A percentile compares a stretch with the other conserved stretches of the same genome.
Conservation (phyloP, 2,888 invertebrate genomes). For the Chironomus tentans region DNA sequence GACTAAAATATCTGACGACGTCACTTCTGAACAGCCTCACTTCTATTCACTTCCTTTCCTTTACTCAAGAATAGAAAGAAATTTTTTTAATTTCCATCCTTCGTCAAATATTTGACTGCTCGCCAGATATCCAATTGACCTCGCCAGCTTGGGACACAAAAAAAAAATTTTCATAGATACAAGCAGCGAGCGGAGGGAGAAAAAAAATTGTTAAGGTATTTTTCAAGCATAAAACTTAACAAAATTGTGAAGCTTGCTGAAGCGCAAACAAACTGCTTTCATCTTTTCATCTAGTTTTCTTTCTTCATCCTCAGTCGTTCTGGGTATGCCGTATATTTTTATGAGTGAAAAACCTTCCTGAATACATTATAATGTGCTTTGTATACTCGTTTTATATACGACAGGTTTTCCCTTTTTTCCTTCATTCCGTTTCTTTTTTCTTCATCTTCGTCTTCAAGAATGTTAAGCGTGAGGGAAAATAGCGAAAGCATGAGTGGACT, state of each 20-base stretch:
- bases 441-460: too few relatives aligned
- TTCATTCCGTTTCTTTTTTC: background rate
- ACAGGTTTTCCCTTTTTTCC: background rate
- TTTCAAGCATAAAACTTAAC: background rate
- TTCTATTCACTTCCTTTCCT: too few relatives aligned
- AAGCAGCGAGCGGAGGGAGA: background rate
- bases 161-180: too few relatives aligned
- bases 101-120: too few relatives aligned
- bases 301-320: background rate
- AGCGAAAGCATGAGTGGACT: background rate
- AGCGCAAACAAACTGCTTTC: conserved; percentile 6
- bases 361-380: conserved; percentile 25
- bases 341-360: conserved; percentile 25
- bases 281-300: background rate
- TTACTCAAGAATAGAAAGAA: too few relatives aligned
- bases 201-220: background rate
- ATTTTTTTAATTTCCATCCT: too few relatives aligned
- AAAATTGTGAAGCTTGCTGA: background rate
- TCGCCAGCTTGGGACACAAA: too few relatives aligned
- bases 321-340: conserved; percentile 20
- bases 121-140: too few relatives aligned
- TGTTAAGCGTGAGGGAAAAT: background rate
- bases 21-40: too few relatives aligned
- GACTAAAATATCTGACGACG: too few relatives aligned
- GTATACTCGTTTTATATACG: background rate